Base-by-base conservation (phyloP, 2,113 vertebrate genomes). In the Dolichallabes microphthalmus region DNA sequence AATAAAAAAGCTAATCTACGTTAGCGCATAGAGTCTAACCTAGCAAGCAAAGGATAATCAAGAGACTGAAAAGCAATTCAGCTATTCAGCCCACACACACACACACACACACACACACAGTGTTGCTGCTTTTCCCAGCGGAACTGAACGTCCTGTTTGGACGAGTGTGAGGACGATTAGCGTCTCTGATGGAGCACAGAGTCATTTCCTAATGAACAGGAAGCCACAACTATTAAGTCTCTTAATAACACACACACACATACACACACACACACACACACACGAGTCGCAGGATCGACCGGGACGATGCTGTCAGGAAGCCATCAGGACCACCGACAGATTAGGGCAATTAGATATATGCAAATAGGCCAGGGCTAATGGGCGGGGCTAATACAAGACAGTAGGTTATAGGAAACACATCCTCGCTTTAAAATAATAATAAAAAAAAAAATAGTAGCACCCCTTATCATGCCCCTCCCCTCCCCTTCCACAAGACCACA, bases 201-300 rank as follows among this genome's bases (percentile, higher is more conserved):
- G 35, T 73, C 17, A 4, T 35, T 73, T 73, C 35, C 69, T 73
- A 73, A 73, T 45, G 69, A 73, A 73, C 69, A 73, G 69, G 35
- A 73, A 73, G 19, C 35, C 69, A 73, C 35, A 22, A 25, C 69
- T n/a, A n/a, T n/a, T n/a, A n/a, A 73, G 9, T 19, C 45, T 45
- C 69, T 73, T 73, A 73, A 73, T 73, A 73, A 73, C 35, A 45
- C 69, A 73, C 35, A 45, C 69, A 45, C 69, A 45, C 35, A 35
- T 17, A 69, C 19, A 73, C 69, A 73, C 69, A 73, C 35, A 30
- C 27, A 68, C 13, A 30, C 63, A 66, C 60, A 25, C 60, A 60
- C 57, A 58, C 39, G 7, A 7, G 45, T 45, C 7, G 45, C 45
- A 4, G 64, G 30, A 68, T 32, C 4, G 5, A 5, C 17, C 13